phyloP scores from a whole-genome alignment of 2,888 invertebrate species.

The Tipula unca region DNA sequence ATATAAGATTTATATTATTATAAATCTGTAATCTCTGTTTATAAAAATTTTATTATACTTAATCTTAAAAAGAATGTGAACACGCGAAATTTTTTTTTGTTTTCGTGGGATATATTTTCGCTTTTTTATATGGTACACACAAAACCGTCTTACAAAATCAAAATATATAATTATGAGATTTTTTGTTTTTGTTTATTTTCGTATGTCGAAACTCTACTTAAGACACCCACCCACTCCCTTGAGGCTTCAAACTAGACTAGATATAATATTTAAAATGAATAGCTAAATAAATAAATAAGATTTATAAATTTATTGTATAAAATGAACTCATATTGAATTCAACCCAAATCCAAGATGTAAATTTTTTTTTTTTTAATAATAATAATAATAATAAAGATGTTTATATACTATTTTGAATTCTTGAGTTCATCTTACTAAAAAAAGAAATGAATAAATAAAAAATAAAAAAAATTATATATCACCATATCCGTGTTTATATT shows the following conservation, averaged over 20 bases:
- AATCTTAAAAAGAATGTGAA: background rate
- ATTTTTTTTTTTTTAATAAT: background rate
- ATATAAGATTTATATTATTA: background rate
- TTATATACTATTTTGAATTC: background rate
- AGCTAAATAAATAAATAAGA: background rate
- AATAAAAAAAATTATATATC: background rate
- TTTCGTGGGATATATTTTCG: background rate
- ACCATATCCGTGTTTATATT: background rate
- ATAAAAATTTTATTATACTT: background rate
- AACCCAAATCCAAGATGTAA: background rate
- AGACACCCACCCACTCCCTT: background rate
- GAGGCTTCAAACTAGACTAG: background rate
- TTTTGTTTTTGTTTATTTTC: too few relatives aligned
- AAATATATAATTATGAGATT: background rate
- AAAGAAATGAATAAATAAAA: background rate
- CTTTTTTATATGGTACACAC: background rate
- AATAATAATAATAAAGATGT: background rate
- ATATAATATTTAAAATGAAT: background rate
- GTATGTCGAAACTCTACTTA: background rate
- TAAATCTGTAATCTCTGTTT: background rate
- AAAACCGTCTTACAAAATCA: background rate
- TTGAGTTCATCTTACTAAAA: background rate
- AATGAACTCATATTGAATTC: background rate
- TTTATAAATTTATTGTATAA: background rate
- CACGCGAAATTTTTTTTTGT: background rate